Base-by-base conservation (phyloP, 2,888 invertebrate genomes). In the Zeuzera pyrina region DNA sequence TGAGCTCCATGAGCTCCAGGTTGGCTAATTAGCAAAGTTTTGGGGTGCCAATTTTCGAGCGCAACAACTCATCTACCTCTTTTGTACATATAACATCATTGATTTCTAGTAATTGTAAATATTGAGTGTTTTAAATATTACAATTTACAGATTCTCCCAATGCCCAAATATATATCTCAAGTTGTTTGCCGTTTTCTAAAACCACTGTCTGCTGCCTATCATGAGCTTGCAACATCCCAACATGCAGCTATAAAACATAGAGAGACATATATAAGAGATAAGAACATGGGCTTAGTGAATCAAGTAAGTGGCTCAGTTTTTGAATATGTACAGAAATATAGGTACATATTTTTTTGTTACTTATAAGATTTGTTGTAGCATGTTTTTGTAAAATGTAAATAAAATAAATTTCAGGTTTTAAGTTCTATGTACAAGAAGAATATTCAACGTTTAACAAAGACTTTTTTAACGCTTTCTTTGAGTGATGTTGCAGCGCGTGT, bases 361-460 rank as follows among this genome's bases (percentile, higher is more conserved):
- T 8, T 19, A 8, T 19, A 19, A 19, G 8, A 8, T 19, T 19
- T 19, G 19, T 5, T 5, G 5, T 19, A 8, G 19, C 19, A 8
- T 6, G 19, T 8, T 5, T 6, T 8, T 8, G 21, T 6, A n/a
- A 21, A 21, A 21, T n/a, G 8, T 21, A 21, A 21, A 21, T 5
- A 21, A 21, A n/a, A n/a, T n/a, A n/a, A 10, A 21, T 21, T 34
- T 26, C 85, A 94, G 89, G 95, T 97, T 28, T 84, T 94, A 30
- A 90, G 91, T 44, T 94, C 94, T 41, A 88, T 97, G 70, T 95
- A 95, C 69, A 97, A 97, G 78, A 95, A 97, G 70, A 97, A 96
- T 74, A 98, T 98, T 51, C 96, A 97, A 76, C 88, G 97, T 65
- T 85, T 98, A 43, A 98, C 97, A 14, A 97, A 96, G 76, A 96